These are phyloP conservation scores for Streptopelia turtur DNA, from an alignment of 2,797 vertebrate genomes.

Conservation along the genomic window DNA sequence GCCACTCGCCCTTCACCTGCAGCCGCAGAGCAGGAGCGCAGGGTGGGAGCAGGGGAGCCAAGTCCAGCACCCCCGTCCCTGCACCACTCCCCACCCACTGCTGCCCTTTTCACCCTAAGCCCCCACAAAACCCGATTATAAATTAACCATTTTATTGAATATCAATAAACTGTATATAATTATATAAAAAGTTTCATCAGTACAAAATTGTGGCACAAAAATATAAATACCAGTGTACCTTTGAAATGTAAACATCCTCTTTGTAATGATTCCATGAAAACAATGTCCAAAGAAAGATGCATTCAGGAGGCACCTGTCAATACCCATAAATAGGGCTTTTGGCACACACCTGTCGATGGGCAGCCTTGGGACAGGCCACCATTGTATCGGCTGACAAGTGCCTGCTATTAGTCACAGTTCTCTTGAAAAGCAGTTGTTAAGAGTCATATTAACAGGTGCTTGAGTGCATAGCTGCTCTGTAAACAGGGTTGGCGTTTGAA, in stretches of 20 bases:
- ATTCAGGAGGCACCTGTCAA: conserved; percentile 81
- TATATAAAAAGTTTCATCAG: conserved; percentile 84
- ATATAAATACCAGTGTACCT: conserved; percentile 90
- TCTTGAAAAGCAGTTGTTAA: conserved; percentile 82
- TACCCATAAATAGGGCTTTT: conserved; percentile 80
- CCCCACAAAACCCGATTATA: conserved; percentile 67
- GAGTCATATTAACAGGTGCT: conserved; percentile 83
- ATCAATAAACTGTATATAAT: conserved; percentile 85
- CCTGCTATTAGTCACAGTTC: conserved; percentile 81
- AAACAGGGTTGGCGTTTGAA: conserved; percentile 79
- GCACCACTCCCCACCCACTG: fast-evolving
- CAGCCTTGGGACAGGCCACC: conserved; percentile 69
- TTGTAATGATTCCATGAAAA: conserved; percentile 75
- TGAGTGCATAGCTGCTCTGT: conserved; percentile 78
- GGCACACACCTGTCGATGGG: conserved; percentile 72
- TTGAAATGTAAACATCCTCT: conserved; percentile 87
- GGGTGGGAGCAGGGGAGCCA: not conserved
- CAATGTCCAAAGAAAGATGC: conserved; percentile 76
- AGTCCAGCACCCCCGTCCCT: not conserved
- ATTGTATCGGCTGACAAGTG: conserved; percentile 81
- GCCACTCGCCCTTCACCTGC: not conserved
- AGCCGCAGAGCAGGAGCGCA: not conserved
- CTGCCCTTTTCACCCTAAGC: not conserved
- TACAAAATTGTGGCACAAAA: conserved; percentile 84
- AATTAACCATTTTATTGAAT: conserved; percentile 87